Evolutionary conservation across 2,113 vertebrate species (phyloP).

Genomic region (Zosterops japonicus): DNA sequence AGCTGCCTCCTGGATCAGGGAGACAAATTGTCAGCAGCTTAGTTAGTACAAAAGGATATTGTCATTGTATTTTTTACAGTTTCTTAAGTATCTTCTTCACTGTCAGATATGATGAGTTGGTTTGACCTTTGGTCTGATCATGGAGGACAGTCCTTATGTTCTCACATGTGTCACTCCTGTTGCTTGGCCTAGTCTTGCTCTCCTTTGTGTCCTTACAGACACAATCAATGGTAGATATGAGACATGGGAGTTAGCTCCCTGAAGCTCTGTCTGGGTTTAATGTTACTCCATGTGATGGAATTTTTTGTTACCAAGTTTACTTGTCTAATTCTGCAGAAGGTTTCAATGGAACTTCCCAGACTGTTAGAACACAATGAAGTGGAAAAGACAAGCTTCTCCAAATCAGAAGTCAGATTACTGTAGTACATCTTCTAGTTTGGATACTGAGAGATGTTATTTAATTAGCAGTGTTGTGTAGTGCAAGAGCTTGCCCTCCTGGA

Average conservation of each 20-base stretch:
- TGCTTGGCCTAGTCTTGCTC: background rate
- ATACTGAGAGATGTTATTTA: background rate
- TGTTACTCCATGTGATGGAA: background rate
- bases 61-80: background rate
- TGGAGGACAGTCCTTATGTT: background rate
- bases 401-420: background rate
- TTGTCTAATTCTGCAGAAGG: background rate
- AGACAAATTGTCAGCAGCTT: background rate
- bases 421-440: background rate
- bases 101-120: background rate
- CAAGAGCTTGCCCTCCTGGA: background rate
- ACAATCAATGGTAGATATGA: background rate
- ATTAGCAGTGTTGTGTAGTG: background rate
- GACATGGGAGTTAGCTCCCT: background rate
- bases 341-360: background rate
- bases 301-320: background rate
- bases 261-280: background rate
- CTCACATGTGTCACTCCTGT: background rate
- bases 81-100: background rate
- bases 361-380: background rate
- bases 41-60: background rate
- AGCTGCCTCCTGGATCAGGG: background rate
- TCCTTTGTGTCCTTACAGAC: background rate
- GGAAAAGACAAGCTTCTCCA: background rate
- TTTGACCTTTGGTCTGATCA: background rate